Evolutionary conservation across 1,140 invertebrate genomes (phyloP).

Genomic region (Pogonognathellus flavescens): DNA sequence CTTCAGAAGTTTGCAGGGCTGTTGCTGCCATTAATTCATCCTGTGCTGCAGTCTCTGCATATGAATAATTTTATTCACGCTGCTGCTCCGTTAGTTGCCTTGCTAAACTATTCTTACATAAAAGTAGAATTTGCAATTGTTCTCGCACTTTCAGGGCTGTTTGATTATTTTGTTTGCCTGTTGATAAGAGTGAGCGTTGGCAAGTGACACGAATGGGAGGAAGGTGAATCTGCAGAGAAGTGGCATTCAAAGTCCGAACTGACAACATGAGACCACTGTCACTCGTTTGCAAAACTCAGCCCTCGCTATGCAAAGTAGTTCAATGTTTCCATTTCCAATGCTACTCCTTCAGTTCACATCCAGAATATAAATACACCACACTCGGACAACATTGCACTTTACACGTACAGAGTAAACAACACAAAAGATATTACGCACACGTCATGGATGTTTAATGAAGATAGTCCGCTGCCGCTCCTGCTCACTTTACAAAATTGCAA

Average conservation of each 20-base stretch:
- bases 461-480: too few species aligned
- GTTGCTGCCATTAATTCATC: too few species aligned
- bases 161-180: conserved; percentile 39
- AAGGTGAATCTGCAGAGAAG: not conserved
- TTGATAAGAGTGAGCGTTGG: not conserved
- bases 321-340: conserved; percentile 42
- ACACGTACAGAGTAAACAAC: too few species aligned
- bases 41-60: too few species aligned
- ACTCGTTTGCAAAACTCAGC: not conserved
- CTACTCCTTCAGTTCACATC: not conserved
- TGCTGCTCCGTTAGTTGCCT: not conserved
- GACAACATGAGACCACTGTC: conserved; percentile 23
- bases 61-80: not conserved
- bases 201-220: not conserved
- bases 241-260: not conserved
- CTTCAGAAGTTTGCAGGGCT: too few species aligned
- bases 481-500: too few species aligned
- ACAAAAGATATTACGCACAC: too few species aligned
- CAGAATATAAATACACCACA: not conserved
- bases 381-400: too few species aligned
- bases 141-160: conserved; percentile 21
- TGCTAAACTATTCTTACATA: not conserved
- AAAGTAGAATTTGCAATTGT: not conserved
- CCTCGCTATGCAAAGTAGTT: conserved; percentile 9
- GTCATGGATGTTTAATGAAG: too few species aligned